Base-by-base conservation (phyloP, 2,113 vertebrate genomes). In the Cavia aperea region DNA sequence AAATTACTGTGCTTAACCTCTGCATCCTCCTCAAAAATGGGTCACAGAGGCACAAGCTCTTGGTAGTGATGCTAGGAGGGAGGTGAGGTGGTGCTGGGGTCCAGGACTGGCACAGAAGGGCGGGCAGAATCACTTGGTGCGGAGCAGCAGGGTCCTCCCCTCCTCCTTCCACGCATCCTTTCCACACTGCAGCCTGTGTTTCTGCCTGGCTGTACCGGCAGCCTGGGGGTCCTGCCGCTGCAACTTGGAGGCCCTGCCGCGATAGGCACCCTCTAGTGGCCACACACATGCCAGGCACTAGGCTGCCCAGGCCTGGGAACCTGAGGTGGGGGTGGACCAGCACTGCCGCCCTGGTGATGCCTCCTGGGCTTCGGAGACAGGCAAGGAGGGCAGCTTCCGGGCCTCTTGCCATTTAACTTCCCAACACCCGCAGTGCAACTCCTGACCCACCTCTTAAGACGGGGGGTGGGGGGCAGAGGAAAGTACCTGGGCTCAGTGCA, bases 201-300 rank as follows among this genome's bases (percentile, higher is more conserved):
- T 88, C 19, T 7, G 13, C 33, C 12, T 10, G 39, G 3, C 0
- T n/a, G 11, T 72, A 39, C 26, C 31, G 43, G 43, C 10, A 58
- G 21, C n/a, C 9, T 49, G 9, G 66, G 54, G 56, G 79, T 89
- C 73, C 51, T 39, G 8, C 26, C 60, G 70, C 65, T 14, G 12
- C 5, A 21, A 33, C 31, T 49, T 16, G 0, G 1, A 16, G 19
- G 72, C 63, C 31, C 51, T 70, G 82, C 36, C 5, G 12, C 26
- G 0, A 21, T 58, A 84, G 7, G 36, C 91, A 62, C 94, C 95
- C 95, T 89, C 92, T 96, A 96, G 95, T 96, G 96, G 95, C 90
- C 62, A 56, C 23, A 56, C 0, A 2, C 54, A 21, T 31, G 68
- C 6, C 1, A 49, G 23, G 51, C 2, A 3, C 65, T 9, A 21